Evolutionary conservation across 2,113 vertebrate species (phyloP).

Genomic region (Oreochromis niloticus): DNA sequence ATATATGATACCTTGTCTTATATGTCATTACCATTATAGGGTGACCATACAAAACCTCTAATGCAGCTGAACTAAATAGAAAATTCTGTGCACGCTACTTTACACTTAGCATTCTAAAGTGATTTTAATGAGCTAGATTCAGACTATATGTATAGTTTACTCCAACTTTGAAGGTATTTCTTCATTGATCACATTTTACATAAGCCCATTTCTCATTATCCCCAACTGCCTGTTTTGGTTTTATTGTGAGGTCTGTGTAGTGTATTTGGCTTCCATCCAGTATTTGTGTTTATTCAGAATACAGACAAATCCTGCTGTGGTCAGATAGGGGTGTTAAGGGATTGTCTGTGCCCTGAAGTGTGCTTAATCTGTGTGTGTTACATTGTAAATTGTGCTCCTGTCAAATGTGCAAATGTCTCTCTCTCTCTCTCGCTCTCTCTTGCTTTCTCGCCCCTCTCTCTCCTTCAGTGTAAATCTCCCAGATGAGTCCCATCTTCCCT

Average conservation of each 20-base stretch:
- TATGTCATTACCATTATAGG: neutral
- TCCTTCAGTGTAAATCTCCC: neutral
- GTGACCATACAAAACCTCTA: neutral
- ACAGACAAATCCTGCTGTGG: conserved; percentile 14
- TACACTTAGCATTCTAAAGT: neutral
- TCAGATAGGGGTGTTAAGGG: conserved; percentile 29
- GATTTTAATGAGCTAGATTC: neutral
- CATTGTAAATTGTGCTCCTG: neutral
- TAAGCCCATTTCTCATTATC: neutral
- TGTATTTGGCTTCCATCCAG: neutral
- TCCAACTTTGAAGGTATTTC: neutral
- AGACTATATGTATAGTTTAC: neutral
- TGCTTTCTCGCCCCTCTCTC: neutral
- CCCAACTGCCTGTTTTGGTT: neutral
- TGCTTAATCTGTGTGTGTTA: conserved; percentile 34
- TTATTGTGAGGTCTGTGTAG: neutral
- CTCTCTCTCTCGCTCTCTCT: neutral
- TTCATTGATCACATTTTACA: neutral
- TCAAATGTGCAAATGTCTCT: conserved; percentile 15
- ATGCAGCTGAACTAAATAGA: accelerated
- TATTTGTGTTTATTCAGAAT: conserved; percentile 17
- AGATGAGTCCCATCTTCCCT: neutral
- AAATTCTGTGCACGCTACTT: neutral
- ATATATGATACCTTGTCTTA: neutral
- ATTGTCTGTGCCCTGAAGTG: conserved; percentile 25